Conservation (phyloP, 2,113 vertebrate species). For the Anarhynchus alexandrinus region DNA sequence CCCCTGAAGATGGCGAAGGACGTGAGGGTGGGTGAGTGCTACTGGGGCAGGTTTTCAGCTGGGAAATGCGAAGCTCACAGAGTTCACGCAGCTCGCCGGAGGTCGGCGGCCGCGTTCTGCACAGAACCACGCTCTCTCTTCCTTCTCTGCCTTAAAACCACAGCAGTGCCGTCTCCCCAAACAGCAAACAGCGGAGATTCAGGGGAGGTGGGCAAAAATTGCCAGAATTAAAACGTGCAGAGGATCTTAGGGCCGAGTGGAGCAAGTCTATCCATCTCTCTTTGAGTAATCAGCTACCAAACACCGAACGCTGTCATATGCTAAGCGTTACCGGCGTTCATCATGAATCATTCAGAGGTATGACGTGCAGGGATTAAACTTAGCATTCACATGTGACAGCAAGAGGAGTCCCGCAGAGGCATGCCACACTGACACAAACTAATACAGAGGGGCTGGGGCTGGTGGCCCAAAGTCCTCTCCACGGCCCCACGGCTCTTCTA, state of each 20-base stretch:
- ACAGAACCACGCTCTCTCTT: background rate
- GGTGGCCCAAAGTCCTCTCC: background rate
- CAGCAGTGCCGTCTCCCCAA: background rate
- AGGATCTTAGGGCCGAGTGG: background rate
- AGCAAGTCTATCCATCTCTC: background rate
- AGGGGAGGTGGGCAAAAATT: background rate
- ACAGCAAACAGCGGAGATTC: background rate
- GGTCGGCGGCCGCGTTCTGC: background rate
- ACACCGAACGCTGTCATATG: background rate
- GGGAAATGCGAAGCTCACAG: background rate
- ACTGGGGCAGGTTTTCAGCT: background rate
- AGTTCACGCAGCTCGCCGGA: rapidly evolving
- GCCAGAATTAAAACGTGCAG: background rate
- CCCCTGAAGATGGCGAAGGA: background rate
- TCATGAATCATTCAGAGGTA: background rate
- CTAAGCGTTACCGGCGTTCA: rapidly evolving
- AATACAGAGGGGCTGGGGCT: background rate
- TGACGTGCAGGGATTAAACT: background rate
- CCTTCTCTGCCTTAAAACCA: background rate
- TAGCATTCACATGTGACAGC: background rate
- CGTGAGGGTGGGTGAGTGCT: background rate
- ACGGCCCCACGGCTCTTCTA: rapidly evolving
- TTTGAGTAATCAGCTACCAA: background rate
- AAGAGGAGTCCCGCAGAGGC: background rate
- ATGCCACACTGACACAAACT: background rate